Conservation (phyloP, 2,888 invertebrate genomes). For the Apotomis betuletana region DNA sequence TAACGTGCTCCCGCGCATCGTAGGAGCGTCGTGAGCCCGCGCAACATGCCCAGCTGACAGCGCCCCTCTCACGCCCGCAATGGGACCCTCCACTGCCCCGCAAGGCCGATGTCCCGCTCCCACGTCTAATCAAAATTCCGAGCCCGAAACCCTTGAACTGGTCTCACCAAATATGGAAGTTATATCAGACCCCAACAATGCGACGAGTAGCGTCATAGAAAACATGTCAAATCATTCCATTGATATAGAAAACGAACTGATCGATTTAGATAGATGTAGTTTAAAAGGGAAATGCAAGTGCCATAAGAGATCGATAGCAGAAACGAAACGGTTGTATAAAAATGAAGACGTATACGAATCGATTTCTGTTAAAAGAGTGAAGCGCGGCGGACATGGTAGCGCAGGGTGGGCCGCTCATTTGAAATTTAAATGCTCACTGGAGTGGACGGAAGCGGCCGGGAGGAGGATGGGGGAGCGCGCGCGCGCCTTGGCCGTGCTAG, state of each 20-base stretch:
- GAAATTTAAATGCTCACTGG: conserved; percentile 72
- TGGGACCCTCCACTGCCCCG: conserved; percentile 18
- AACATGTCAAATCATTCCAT: conserved; percentile 70
- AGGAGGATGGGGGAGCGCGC: conserved; percentile 72
- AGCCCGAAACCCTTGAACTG: conserved; percentile 24
- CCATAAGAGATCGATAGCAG: conserved; percentile 55
- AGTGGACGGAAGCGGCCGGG: conserved; percentile 63
- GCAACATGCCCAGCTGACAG: conserved; percentile 74
- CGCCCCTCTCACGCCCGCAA: conserved; percentile 39
- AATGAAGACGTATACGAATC: conserved; percentile 70
- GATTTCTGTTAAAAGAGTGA: conserved; percentile 66
- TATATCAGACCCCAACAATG: conserved; percentile 44
- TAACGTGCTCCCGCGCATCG: conserved; percentile 56
- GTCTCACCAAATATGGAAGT: conserved; percentile 44
- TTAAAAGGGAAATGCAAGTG: conserved; percentile 62
- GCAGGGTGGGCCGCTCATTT: conserved; percentile 70
- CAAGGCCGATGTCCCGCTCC: conserved; percentile 24
- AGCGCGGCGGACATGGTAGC: conserved; percentile 65
- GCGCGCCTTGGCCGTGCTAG: conserved; percentile 62
- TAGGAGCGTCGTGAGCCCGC: conserved; percentile 49
- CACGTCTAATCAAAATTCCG: conserved; percentile 39
- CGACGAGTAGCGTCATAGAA: conserved; percentile 51
- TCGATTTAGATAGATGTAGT: conserved; percentile 76
- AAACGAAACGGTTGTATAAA: conserved; percentile 61
- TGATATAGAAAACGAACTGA: conserved; percentile 69